A percentile compares a stretch with the other conserved stretches of the same genome.
Conservation (phyloP, 2,797 vertebrate species). For the Pitangus sulphuratus region DNA sequence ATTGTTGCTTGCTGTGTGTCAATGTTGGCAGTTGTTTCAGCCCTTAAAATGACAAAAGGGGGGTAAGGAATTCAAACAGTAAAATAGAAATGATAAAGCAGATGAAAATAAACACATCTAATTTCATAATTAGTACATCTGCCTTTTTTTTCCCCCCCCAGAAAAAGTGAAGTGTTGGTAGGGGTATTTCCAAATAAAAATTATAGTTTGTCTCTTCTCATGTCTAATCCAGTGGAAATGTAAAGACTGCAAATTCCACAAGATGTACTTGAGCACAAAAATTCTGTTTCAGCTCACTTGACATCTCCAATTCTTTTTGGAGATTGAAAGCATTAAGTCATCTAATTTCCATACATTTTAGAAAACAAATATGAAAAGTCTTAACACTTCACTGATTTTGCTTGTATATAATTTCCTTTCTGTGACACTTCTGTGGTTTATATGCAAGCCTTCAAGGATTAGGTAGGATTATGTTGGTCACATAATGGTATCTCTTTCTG, state of each 20-base stretch:
- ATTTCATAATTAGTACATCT: not conserved
- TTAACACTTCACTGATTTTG: not conserved
- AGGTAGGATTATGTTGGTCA: slow-evolving; percentile 20
- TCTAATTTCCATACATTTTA: not conserved
- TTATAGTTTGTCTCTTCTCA: not conserved
- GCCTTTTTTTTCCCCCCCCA: not conserved
- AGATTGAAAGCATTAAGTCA: not conserved
- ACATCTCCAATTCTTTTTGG: not conserved
- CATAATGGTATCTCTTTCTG: slow-evolving; percentile 24
- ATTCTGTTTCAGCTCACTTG: not conserved
- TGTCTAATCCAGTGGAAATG: not conserved
- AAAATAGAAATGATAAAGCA: not conserved
- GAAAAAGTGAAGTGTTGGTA: not conserved
- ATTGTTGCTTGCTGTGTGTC: not conserved
- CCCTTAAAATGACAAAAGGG: not conserved
- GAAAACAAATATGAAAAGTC: not conserved
- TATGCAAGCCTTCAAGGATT: slow-evolving; percentile 21
- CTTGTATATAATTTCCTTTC: not conserved
- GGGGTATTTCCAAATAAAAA: not conserved
- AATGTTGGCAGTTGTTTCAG: not conserved
- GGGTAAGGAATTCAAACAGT: not conserved
- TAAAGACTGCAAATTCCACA: not conserved
- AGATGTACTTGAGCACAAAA: not conserved
- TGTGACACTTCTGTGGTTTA: slow-evolving; percentile 5
- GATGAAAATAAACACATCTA: not conserved